Percentiles rank a stretch among this genome's conserved stretches.
Evolutionary conservation across 2,888 invertebrate genomes (phyloP).

Genomic region (Spodoptera picta): DNA sequence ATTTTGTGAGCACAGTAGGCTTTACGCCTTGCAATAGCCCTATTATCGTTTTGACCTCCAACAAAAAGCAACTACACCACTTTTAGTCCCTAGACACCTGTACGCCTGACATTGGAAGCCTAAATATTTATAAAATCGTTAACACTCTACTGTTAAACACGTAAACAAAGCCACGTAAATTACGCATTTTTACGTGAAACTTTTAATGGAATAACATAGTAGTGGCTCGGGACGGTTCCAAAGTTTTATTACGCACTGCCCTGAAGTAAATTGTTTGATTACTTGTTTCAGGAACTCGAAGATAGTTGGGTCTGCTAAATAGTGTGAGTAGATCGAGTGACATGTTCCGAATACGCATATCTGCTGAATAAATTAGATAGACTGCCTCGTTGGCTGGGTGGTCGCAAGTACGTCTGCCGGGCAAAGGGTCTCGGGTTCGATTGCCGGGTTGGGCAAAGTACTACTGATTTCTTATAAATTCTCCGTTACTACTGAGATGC

Average conservation of each 20-base stretch:
- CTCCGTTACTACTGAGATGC: too few relatives aligned
- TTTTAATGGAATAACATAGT: constrained; percentile 68
- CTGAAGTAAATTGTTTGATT: constrained; percentile 48
- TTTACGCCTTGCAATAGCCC: neutral
- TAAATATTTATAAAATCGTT: constrained; percentile 50
- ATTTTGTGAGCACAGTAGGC: neutral
- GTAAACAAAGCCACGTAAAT: constrained; percentile 42
- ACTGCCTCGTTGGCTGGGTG: too few relatives aligned
- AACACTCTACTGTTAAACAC: constrained; percentile 35
- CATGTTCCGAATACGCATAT: too few relatives aligned
- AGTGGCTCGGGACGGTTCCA: constrained; percentile 25
- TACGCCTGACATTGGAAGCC: neutral
- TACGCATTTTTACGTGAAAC: constrained; percentile 57
- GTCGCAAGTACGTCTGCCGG: too few relatives aligned
- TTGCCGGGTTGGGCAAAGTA: too few relatives aligned
- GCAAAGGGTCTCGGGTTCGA: too few relatives aligned
- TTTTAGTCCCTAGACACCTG: neutral
- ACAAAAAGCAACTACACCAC: neutral
- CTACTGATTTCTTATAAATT: too few relatives aligned
- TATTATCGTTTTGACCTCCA: neutral
- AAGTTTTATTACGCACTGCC: constrained; percentile 52
- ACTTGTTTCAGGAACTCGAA: constrained; percentile 14
- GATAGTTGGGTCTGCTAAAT: constrained; percentile 4
- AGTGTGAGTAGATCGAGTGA: too few relatives aligned
- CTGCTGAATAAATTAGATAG: too few relatives aligned